Base-by-base conservation (phyloP, 2,888 invertebrate species). In the Oscheius sp. region DNA sequence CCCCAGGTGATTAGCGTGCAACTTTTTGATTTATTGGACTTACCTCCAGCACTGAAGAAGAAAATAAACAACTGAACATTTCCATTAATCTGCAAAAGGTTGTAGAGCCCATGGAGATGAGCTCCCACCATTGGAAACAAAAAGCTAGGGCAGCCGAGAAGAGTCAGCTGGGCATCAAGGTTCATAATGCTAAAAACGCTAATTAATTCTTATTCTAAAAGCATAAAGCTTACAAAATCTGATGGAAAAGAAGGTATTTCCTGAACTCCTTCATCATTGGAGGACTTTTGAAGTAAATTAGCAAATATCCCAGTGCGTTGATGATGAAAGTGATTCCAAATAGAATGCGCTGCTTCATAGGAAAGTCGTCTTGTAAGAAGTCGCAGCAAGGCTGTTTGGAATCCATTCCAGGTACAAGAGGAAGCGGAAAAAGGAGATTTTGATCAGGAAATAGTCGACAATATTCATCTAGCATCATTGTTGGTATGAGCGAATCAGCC, bases 71-170 rank as follows among this genome's bases (percentile, higher is more conserved):
- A 37, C 17, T 55, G 55, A 33, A 17, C 8, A 33, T 34, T 6
- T n/a, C 34, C 34, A 31, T n/a, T n/a, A 37, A 55, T 23, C 2
- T n/a, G 6, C 20, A 33, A 15, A 20, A 17, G 20, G 37, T n/a
- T 17, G 34, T 55, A 55, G 1, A 55, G 3, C 17, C 55, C 55
- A 37, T 29, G 34, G 6, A 55, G 20, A 37, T 55, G 55, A 3
- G 34, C 55, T 3, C 55, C 55, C 6, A 55, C 20, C 23, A 55
- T 55, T 15, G 55, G 55, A n/a, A 55, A 55, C 1, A 55, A 6
- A 20, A 55, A 55, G 34, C 55, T 17, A 10, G 55, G 55, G 10
- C 55, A 33, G 12, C 55, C 55, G 6, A 55, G 34, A 5, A 55
- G 34, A 4, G 37, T 15, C 8, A 55, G 34, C 10, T 37, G 33